Evolutionary conservation across 2,888 invertebrate genomes (phyloP).

Genomic region (Cosmia trapezina): DNA sequence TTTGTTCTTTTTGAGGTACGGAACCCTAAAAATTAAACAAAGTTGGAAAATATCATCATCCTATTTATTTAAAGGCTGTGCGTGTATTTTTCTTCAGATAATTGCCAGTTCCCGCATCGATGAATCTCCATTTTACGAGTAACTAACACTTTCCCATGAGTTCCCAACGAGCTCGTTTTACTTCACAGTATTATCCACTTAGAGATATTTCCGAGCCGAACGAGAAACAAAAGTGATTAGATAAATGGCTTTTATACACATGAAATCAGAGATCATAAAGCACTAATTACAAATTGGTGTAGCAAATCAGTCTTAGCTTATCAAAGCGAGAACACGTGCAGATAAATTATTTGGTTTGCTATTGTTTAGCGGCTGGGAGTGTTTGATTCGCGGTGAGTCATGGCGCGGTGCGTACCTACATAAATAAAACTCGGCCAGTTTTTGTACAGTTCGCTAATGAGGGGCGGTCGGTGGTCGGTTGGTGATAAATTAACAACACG

Average conservation of each 20-base stretch:
- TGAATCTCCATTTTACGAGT: constrained; percentile 52
- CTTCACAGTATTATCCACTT: constrained; percentile 56
- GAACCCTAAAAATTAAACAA: constrained; percentile 22
- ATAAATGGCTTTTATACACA: constrained; percentile 60
- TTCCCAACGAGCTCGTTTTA: constrained; percentile 54
- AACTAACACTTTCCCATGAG: constrained; percentile 62
- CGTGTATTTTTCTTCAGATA: constrained; percentile 24
- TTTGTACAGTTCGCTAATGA: constrained; percentile 79
- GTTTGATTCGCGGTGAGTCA: constrained; percentile 74
- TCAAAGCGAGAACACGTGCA: constrained; percentile 64
- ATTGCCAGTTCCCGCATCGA: constrained; percentile 47
- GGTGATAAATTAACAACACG: constrained; percentile 77
- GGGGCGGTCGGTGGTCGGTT: constrained; percentile 75
- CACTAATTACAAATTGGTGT: constrained; percentile 67
- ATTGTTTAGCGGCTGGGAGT: constrained; percentile 68
- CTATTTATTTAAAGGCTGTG: not conserved
- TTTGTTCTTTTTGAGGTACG: no score
- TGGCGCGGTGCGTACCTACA: constrained; percentile 60
- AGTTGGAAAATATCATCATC: not conserved
- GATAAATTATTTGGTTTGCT: constrained; percentile 65
- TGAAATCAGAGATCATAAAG: constrained; percentile 67
- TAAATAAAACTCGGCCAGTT: constrained; percentile 74
- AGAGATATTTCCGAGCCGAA: constrained; percentile 48
- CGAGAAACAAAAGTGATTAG: constrained; percentile 64
- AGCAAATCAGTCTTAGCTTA: constrained; percentile 62